Conservation (phyloP, 2,113 vertebrate species). For the Megaceryle maxima region DNA sequence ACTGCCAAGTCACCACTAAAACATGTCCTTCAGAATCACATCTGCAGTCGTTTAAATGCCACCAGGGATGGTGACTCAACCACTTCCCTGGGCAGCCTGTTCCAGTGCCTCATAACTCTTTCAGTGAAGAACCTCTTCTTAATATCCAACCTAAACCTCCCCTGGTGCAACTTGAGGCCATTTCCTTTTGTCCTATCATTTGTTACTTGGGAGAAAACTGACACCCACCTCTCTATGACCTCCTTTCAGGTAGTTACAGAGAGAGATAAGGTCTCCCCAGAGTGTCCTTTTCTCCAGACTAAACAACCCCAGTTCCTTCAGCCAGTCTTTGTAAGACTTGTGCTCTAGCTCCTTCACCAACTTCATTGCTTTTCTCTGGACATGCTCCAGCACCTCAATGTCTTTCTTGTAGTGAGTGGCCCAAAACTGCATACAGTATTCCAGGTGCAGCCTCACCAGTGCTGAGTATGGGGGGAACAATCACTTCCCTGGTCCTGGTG, state of each 20-base stretch:
- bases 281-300: neutral
- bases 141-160: no score
- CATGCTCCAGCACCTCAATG: neutral
- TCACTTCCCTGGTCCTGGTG: neutral
- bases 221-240: no score
- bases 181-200: no score
- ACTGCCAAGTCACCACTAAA: neutral
- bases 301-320: neutral
- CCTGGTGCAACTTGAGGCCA: no score
- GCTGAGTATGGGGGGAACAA: neutral
- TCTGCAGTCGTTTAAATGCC: neutral
- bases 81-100: neutral
- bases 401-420: neutral
- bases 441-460: no score
- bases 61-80: neutral
- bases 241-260: neutral
- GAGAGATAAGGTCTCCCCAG: accelerated
- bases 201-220: no score
- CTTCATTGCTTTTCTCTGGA: neutral
- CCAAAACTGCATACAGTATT: neutral
- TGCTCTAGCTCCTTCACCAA: neutral
- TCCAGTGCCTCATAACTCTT: neutral
- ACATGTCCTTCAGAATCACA: neutral
- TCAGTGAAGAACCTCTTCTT: neutral
- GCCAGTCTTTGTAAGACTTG: neutral